Percentiles rank a stretch among this genome's conserved stretches.
phyloP scores from a whole-genome alignment of 2,113 vertebrate genomes.

The Sturnus vulgaris region DNA sequence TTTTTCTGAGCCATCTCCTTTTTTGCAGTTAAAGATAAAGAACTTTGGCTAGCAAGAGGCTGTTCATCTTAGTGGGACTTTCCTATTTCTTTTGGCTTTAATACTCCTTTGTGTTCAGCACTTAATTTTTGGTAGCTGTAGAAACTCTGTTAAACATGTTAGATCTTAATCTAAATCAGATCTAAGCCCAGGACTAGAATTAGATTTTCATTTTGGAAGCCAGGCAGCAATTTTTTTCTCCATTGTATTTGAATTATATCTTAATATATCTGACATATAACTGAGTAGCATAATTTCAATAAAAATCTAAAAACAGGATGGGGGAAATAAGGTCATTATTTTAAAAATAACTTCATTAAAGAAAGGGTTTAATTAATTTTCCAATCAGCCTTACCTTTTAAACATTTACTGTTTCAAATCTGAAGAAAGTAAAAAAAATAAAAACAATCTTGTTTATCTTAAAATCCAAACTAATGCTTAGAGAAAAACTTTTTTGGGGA shows the following conservation, averaged over 20 bases:
- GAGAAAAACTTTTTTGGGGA: fast-evolving
- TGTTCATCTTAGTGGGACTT: neutral
- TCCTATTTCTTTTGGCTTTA: neutral
- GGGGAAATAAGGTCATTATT: neutral
- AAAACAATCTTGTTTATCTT: neutral
- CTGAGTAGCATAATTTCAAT: neutral
- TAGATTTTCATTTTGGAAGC: neutral
- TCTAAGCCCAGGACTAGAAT: neutral
- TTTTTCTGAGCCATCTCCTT: neutral
- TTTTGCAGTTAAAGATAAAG: neutral
- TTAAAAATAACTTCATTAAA: neutral
- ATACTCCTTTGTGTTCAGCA: neutral
- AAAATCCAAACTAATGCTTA: neutral
- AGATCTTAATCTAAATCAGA: neutral
- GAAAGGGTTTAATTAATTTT: neutral
- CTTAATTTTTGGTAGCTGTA: neutral
- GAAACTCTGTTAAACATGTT: neutral
- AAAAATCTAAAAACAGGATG: neutral
- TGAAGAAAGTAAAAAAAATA: neutral
- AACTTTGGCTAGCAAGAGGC: neutral
- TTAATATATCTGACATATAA: neutral
- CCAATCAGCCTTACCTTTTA: neutral
- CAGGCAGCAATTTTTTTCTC: neutral
- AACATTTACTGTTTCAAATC: neutral
- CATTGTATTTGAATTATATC: neutral